Evolutionary conservation across 2,888 invertebrate species (phyloP), one percentile per base, ranked within the genome.

Genomic region (Fissipunctia ypsillon): DNA sequence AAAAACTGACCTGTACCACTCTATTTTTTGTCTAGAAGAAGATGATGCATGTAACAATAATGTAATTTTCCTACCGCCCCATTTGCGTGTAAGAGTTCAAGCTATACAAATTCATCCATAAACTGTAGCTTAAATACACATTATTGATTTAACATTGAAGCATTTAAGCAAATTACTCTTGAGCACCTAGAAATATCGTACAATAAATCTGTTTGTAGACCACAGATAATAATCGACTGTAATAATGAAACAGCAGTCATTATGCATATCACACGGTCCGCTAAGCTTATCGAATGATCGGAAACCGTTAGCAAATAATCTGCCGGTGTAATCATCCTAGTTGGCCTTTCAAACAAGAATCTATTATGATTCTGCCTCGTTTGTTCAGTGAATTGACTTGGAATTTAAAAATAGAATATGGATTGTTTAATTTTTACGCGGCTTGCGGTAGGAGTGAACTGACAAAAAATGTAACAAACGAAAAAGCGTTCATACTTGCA

Each of bases 231-330:
- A 69, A 78, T 72, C 71, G 28, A 3, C 22, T 41, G 48, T 61
- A 59, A 78, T 83, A 69, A 56, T 79, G 56, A 69, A 69, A 74
- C 54, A 67, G 59, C 35, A 60, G 50, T 25, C 63, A 72, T 74
- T 74, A 69, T 57, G 66, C 10, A 64, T 71, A 72, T 83, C 45
- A 81, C 63, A 60, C 63, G 71, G 57, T 35, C 14, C 19, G 45
- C 54, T 57, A 52, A 45, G 50, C 45, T 54, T 57, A 83, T 78
- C 50, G 54, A 78, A 71, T 78, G 43, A 69, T 79, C 61, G 59
- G 64, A 71, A 67, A 16, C 66, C 31, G 9, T 78, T 78, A 71
- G 48, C 83, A 60, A 68, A 71, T 80, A 60, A 61, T 69, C 45
- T 41, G 50, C 43, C 35, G 57, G 57, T 41, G 52, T 67, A 78